A percentile compares a stretch with the other conserved stretches of the same genome.
These are phyloP conservation scores for Diplolepis rosae DNA, from an alignment of 2,888 invertebrate species.

Conservation along the genomic window DNA sequence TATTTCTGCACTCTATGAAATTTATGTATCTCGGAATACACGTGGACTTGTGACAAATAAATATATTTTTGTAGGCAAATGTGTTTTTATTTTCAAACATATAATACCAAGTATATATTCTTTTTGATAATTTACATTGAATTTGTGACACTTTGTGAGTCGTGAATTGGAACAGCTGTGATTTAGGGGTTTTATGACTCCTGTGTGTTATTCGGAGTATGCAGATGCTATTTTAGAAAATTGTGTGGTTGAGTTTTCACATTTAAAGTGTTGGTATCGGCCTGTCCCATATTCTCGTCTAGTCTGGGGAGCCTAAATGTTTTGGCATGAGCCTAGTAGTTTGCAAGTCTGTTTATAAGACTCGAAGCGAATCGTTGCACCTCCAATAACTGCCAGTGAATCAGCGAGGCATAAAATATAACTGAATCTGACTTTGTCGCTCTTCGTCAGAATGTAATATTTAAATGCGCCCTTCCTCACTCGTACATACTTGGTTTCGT, in stretches of 20 bases:
- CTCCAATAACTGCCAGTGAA: conserved; percentile 11
- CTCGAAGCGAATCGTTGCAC: conserved; percentile 10
- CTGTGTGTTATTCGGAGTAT: conserved; percentile 6
- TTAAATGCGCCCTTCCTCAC: conserved; percentile 15
- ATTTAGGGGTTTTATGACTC: background rate
- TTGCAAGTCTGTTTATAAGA: background rate
- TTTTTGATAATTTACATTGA: background rate
- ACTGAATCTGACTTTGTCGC: conserved; percentile 13
- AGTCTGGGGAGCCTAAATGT: conserved; percentile 17
- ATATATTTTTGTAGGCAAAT: background rate
- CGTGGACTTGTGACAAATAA: background rate
- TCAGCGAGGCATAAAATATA: conserved; percentile 5
- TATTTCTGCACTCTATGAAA: background rate
- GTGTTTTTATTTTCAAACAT: background rate
- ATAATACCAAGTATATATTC: background rate
- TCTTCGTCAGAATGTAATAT: conserved; percentile 2
- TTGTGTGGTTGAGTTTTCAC: background rate
- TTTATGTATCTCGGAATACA: background rate
- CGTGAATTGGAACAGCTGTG: background rate
- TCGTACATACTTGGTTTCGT: background rate
- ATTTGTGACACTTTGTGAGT: background rate
- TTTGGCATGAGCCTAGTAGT: conserved; percentile 21
- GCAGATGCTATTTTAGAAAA: conserved; percentile 22
- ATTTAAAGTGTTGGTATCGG: conserved; percentile 2
- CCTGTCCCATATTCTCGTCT: conserved; percentile 15